These are phyloP conservation scores for Drosophila maculinotata DNA, from an alignment of 2,888 invertebrate genomes.

Conservation along the genomic window DNA sequence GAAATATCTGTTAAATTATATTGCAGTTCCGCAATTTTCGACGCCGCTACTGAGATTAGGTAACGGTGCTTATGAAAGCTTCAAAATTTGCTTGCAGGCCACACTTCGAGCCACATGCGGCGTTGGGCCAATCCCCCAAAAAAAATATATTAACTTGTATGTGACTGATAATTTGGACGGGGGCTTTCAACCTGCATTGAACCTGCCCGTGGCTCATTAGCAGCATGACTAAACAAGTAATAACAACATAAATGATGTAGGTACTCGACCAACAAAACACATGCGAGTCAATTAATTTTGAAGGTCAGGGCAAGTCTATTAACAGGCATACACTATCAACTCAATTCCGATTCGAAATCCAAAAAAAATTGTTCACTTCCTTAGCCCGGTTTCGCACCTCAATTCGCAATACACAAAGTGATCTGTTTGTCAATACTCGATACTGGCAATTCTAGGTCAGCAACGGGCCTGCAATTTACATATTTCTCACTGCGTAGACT, in stretches of 20 bases:
- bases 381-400: slow-evolving; percentile 67
- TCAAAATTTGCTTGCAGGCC: slow-evolving; percentile 38
- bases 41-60: slow-evolving; percentile 56
- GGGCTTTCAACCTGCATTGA: slow-evolving; percentile 56
- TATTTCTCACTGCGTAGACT: slow-evolving; percentile 38
- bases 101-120: slow-evolving; percentile 31
- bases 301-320: slow-evolving; percentile 69
- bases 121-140: slow-evolving; percentile 55
- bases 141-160: slow-evolving; percentile 19
- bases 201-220: slow-evolving; percentile 66
- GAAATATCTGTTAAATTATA: slow-evolving; percentile 51
- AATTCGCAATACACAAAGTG: slow-evolving; percentile 28
- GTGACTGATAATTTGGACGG: slow-evolving; percentile 18
- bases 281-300: slow-evolving; percentile 70
- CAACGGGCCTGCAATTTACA: slow-evolving; percentile 64
- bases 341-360: slow-evolving; percentile 15
- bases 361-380: slow-evolving; percentile 68
- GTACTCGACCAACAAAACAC: slow-evolving; percentile 35
- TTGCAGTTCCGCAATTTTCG: slow-evolving; percentile 66
- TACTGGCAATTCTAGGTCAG: slow-evolving; percentile 69
- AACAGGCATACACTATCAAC: slow-evolving; percentile 49
- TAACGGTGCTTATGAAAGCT: slow-evolving; percentile 56
- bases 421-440: slow-evolving; percentile 50
- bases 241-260: slow-evolving; percentile 55
- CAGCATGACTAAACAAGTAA: slow-evolving; percentile 66